Percentiles rank a stretch among this genome's conserved stretches.
phyloP scores from a whole-genome alignment of 64 coral and sea anemone genomes.

The Montipora cactus region DNA sequence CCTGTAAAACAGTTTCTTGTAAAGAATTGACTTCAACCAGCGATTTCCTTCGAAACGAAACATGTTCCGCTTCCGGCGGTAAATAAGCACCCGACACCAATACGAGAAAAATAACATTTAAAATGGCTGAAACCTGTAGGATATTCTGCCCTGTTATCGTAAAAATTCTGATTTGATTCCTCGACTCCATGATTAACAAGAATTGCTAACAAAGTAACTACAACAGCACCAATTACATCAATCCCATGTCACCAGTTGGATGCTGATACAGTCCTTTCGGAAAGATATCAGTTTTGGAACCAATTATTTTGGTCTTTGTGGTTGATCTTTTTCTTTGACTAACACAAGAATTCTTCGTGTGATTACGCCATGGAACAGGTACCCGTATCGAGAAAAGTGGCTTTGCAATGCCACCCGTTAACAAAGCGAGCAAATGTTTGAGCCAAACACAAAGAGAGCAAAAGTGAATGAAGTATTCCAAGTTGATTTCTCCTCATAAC shows the following conservation, averaged over 20 bases:
- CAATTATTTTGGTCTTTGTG: conserved; percentile 49
- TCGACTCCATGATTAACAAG: background rate
- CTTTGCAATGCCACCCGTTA: conserved; percentile 37
- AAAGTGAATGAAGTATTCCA: too few relatives aligned
- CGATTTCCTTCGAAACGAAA: conserved; percentile 24
- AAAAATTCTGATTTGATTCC: background rate
- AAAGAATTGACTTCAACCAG: conserved; percentile 28
- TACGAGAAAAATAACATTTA: background rate
- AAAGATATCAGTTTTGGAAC: background rate
- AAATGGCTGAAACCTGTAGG: conserved; percentile 3
- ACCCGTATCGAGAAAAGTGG: background rate
- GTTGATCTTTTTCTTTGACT: background rate
- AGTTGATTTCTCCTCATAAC: too few relatives aligned
- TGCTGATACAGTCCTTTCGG: background rate
- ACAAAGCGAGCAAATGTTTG: background rate
- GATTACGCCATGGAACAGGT: conserved; percentile 75
- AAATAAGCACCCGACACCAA: conserved; percentile 50
- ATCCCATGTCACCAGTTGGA: background rate
- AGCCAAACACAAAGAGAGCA: background rate
- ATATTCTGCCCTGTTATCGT: background rate
- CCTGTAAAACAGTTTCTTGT: background rate
- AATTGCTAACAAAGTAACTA: background rate
- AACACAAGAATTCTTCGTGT: conserved; percentile 26
- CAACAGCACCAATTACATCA: background rate
- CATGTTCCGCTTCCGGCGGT: background rate